These are phyloP conservation scores for Cuculus canorus DNA, from an alignment of 2,797 vertebrate species.

Conservation along the genomic window DNA sequence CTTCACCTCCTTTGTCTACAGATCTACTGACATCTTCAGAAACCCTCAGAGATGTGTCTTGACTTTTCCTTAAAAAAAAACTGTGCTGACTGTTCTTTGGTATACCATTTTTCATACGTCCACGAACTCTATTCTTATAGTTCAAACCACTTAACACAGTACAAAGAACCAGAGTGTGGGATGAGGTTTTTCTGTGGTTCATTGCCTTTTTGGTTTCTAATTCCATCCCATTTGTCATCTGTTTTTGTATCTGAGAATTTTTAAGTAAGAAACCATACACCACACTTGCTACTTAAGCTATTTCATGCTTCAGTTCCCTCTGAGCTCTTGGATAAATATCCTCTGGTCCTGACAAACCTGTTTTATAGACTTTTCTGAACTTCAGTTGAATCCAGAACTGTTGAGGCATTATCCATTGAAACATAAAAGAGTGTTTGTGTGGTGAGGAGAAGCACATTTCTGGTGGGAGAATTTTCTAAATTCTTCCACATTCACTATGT, in stretches of 20 bases:
- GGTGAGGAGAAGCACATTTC: neutral
- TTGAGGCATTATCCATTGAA: neutral
- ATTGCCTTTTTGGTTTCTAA: neutral
- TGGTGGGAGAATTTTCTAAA: neutral
- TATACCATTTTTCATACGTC: neutral
- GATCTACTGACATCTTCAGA: neutral
- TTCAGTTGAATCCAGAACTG: neutral
- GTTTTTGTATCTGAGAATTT: neutral
- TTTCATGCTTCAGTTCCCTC: neutral
- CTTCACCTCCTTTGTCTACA: neutral
- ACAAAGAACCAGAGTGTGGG: neutral
- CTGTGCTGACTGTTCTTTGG: neutral
- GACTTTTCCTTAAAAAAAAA: neutral
- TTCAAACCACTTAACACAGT: neutral
- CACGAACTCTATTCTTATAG: neutral
- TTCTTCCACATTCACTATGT: neutral
- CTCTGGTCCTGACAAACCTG: neutral
- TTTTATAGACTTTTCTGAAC: neutral
- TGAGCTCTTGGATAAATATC: neutral
- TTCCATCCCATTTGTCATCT: neutral
- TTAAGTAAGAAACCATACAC: neutral
- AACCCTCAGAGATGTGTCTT: neutral
- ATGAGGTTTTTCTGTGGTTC: rapidly evolving
- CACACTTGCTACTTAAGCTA: neutral
- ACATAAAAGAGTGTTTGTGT: neutral